phyloP scores from a whole-genome alignment of 2,113 vertebrate species.

The Elachura formosa region DNA sequence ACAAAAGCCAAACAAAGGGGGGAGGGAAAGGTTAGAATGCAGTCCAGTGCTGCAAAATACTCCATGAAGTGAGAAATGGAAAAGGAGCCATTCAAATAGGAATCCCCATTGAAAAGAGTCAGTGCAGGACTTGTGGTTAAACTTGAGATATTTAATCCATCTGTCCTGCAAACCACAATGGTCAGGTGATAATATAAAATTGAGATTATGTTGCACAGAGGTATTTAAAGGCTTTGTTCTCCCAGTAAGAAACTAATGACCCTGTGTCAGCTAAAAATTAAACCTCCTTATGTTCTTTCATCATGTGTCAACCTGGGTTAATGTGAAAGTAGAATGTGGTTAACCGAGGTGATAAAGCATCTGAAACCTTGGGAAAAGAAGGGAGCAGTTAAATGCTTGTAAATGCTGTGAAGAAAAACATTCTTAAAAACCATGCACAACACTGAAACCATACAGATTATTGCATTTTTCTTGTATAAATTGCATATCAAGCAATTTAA shows the following conservation, averaged over 20 bases:
- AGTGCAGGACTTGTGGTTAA: slow-evolving; percentile 76
- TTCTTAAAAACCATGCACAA: not conserved
- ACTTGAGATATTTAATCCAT: slow-evolving; percentile 77
- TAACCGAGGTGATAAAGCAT: slow-evolving; percentile 68
- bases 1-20: slow-evolving; percentile 98
- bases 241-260: slow-evolving; percentile 70
- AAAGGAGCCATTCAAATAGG: slow-evolving; percentile 79
- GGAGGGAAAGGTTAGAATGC: slow-evolving; percentile 91
- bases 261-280: slow-evolving; percentile 73
- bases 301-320: slow-evolving; percentile 66
- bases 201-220: slow-evolving; percentile 69
- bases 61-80: slow-evolving; percentile 77
- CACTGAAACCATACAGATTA: not conserved
- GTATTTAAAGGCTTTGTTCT: slow-evolving; percentile 72
- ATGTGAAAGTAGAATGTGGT: slow-evolving; percentile 60
- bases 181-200: slow-evolving; percentile 78
- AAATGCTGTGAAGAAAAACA: slow-evolving; percentile 15
- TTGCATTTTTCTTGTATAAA: not conserved
- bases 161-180: slow-evolving; percentile 67
- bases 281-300: slow-evolving; percentile 71
- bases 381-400: not conserved
- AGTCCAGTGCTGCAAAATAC: slow-evolving; percentile 85
- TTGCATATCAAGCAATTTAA: slow-evolving; percentile 27
- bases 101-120: slow-evolving; percentile 66
- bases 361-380: slow-evolving; percentile 3